Percentiles rank a stretch among this genome's conserved stretches.
These are phyloP conservation scores for Pristionchus mayeri DNA, from an alignment of 2,888 invertebrate species.

Conservation along the genomic window DNA sequence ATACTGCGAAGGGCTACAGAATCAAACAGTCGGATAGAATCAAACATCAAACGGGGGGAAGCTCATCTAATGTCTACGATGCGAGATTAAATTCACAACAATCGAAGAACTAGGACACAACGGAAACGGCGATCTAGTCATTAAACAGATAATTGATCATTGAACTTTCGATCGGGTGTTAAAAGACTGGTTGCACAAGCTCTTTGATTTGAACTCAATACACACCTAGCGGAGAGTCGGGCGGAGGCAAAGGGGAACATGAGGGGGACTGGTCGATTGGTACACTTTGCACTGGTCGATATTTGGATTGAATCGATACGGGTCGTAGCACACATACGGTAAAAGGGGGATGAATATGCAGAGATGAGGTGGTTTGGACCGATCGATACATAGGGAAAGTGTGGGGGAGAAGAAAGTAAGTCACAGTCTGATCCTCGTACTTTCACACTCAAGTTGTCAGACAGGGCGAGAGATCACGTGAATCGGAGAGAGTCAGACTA, in stretches of 20 bases:
- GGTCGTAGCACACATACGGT: neutral
- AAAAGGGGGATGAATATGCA: neutral
- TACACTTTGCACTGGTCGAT: neutral
- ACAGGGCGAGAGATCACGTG: no score
- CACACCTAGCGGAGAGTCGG: neutral
- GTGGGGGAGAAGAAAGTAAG: no score
- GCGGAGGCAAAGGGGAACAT: neutral
- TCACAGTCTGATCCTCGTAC: no score
- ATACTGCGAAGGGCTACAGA: constrained; percentile 27
- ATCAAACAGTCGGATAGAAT: constrained; percentile 1
- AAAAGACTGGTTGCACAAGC: constrained; percentile 19
- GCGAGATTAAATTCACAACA: constrained; percentile 7
- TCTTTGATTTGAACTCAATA: neutral
- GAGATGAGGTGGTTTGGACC: neutral
- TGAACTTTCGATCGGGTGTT: constrained; percentile 24
- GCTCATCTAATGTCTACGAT: constrained; percentile 4
- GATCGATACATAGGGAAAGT: constrained; percentile 7
- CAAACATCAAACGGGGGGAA: constrained; percentile 34
- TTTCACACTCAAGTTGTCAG: no score
- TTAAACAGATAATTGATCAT: constrained; percentile 1
- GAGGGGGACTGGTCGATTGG: neutral
- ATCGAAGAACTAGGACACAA: neutral
- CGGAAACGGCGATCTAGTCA: neutral
- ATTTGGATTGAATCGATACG: constrained; percentile 44
- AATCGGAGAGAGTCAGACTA: no score